These are phyloP conservation scores for Cactoblastis cactorum DNA, from an alignment of 2,888 invertebrate genomes.

Conservation along the genomic window DNA sequence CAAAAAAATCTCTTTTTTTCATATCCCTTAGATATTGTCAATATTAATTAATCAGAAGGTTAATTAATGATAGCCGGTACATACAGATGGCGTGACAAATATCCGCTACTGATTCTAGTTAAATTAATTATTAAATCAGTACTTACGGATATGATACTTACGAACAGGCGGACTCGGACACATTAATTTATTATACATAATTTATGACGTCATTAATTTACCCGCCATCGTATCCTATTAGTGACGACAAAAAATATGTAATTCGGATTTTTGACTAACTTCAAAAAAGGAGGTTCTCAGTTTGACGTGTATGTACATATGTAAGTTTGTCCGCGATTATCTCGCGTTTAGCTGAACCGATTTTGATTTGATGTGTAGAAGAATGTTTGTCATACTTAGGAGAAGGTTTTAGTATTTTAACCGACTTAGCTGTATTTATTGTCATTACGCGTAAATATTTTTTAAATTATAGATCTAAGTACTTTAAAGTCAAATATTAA, in stretches of 20 bases:
- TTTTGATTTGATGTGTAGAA: too few relatives aligned
- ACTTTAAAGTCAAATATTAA: too few relatives aligned
- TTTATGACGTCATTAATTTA: conserved; percentile 20
- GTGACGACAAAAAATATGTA: not conserved
- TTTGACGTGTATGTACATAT: too few relatives aligned
- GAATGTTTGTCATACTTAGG: too few relatives aligned
- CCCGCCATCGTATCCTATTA: conserved; percentile 16
- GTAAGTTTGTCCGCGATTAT: not conserved
- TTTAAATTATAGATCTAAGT: too few relatives aligned
- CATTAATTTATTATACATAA: conserved; percentile 29
- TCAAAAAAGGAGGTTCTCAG: too few relatives aligned
- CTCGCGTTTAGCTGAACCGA: too few relatives aligned
- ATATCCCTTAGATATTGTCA: not conserved
- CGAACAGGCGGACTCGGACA: conserved; percentile 41
- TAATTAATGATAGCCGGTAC: conserved; percentile 15
- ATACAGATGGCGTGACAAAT: conserved; percentile 43
- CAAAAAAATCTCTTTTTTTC: too few relatives aligned
- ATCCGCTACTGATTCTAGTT: conserved; percentile 66
- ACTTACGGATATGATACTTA: conserved; percentile 59
- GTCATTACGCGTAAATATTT: too few relatives aligned
- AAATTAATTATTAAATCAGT: conserved; percentile 71
- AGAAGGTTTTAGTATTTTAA: too few relatives aligned
- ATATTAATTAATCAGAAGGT: not conserved
- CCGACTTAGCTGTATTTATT: too few relatives aligned
- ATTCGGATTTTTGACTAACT: not conserved